phyloP scores from a whole-genome alignment of 2,113 vertebrate genomes.

The Orthonyx spaldingii region DNA sequence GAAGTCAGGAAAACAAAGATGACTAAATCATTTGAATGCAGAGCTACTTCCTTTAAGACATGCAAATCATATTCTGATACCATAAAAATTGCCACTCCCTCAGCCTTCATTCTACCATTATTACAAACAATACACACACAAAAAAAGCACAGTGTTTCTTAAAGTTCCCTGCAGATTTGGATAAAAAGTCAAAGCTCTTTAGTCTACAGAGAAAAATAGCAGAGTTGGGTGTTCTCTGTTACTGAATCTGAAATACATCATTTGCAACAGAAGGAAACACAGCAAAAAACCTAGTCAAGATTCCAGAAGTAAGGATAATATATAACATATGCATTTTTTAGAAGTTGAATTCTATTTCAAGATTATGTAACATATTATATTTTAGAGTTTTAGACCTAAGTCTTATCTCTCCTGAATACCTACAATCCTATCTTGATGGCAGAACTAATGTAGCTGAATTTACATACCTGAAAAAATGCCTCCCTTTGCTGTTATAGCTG shows the following conservation, averaged over 20 bases:
- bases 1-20: slow-evolving; percentile 11
- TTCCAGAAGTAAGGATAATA: background rate
- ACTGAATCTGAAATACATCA: background rate
- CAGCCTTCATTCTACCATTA: background rate
- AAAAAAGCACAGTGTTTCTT: background rate
- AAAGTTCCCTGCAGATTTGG: background rate
- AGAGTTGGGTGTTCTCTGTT: background rate
- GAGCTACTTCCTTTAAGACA: background rate
- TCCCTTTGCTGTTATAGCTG: background rate
- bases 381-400: background rate
- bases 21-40: background rate
- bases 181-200: background rate
- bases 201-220: background rate
- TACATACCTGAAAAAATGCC: background rate
- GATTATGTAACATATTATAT: background rate
- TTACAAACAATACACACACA: background rate
- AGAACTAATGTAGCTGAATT: background rate
- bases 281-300: background rate
- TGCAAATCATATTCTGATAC: background rate
- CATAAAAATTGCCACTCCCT: background rate
- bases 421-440: background rate
- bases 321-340: background rate
- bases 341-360: background rate
- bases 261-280: background rate
- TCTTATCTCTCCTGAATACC: background rate